Percentiles rank a stretch among this genome's conserved stretches.
Evolutionary conservation across 2,113 vertebrate genomes (phyloP).

Genomic region (Colistium nudipinnis): DNA sequence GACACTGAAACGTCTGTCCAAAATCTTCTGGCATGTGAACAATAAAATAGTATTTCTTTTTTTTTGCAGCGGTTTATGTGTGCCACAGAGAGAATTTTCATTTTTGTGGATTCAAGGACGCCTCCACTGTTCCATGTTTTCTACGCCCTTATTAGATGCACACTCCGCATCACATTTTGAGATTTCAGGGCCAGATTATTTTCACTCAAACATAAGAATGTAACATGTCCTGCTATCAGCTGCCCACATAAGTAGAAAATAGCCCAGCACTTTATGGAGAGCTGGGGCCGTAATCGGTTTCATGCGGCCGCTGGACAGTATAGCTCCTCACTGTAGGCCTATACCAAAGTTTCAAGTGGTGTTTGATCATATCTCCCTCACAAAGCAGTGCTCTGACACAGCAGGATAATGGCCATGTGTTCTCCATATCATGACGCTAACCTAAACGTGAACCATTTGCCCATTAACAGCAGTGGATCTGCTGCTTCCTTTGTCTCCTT

Average conservation of each 20-base stretch:
- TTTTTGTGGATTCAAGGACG: constrained; percentile 52
- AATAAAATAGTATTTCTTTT: constrained; percentile 67
- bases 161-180: constrained; percentile 58
- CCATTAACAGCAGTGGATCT: constrained; percentile 76
- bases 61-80: constrained; percentile 67
- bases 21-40: constrained; percentile 79
- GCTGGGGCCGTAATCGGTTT: constrained; percentile 28
- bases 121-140: constrained; percentile 38
- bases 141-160: constrained; percentile 49
- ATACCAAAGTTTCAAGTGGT: constrained; percentile 46
- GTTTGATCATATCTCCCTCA: constrained; percentile 68
- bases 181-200: constrained; percentile 42
- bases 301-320: constrained; percentile 33
- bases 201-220: constrained; percentile 23
- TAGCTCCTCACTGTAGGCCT: constrained; percentile 37
- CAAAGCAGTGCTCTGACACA: constrained; percentile 50
- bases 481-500: constrained; percentile 70
- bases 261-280: constrained; percentile 1
- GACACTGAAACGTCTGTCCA: constrained; percentile 67
- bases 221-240: constrained; percentile 33
- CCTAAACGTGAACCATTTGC: constrained; percentile 79
- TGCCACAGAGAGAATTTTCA: constrained; percentile 70
- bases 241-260: constrained; percentile 36
- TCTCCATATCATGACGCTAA: constrained; percentile 73
- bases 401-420: constrained; percentile 73